Evolutionary conservation across 2,797 vertebrate genomes (phyloP).

Genomic region (Myotis myotis): DNA sequence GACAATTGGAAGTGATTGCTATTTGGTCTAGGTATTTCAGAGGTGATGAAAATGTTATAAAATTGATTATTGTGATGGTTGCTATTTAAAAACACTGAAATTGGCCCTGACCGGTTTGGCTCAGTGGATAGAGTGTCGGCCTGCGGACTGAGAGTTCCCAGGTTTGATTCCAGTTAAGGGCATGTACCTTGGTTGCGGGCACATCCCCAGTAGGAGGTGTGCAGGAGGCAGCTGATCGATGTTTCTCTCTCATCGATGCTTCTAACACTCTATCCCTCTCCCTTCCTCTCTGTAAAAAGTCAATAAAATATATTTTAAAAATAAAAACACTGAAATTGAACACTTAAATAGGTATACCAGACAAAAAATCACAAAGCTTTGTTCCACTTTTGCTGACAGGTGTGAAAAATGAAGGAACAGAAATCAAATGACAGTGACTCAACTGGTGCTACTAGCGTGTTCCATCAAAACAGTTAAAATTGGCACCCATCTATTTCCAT

Average conservation of each 20-base stretch:
- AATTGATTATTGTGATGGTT: background rate
- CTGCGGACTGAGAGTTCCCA: no score
- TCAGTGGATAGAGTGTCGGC: no score
- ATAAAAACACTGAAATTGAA: background rate
- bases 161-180: no score
- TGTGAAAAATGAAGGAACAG: conserved; percentile 61
- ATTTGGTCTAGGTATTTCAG: background rate
- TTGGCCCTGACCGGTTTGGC: no score
- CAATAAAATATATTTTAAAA: no score
- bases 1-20: background rate
- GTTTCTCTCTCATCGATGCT: no score
- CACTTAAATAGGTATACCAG: background rate
- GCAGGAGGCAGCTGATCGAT: no score
- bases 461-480: conserved; percentile 63
- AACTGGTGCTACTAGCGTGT: conserved; percentile 7
- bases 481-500: conserved; percentile 11
- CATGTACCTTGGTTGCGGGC: no score
- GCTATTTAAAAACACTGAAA: background rate
- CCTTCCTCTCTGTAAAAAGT: no score
- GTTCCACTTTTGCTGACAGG: conserved; percentile 63
- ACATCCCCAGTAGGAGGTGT: no score
- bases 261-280: no score
- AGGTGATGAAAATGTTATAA: background rate
- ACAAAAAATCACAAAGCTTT: conserved; percentile 24
- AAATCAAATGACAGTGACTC: conserved; percentile 71